These are phyloP conservation scores for Tiliacea aurago DNA, from an alignment of 2,888 invertebrate genomes.

Conservation along the genomic window DNA sequence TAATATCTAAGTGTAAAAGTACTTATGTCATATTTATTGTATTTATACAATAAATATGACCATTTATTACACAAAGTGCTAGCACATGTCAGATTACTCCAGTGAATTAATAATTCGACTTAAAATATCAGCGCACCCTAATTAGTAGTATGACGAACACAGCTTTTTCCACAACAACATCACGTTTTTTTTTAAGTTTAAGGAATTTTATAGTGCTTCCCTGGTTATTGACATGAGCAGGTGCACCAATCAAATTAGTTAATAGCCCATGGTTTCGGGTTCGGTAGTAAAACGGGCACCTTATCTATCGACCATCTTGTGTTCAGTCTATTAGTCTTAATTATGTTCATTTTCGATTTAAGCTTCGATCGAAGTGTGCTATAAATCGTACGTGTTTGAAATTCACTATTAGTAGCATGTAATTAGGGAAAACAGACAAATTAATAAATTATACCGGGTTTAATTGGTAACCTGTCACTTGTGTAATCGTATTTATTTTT, in stretches of 20 bases:
- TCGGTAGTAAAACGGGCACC: constrained; percentile 43
- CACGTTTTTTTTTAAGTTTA: constrained; percentile 42
- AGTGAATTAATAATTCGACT: too few species aligned
- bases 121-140: constrained; percentile 6
- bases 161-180: constrained; percentile 19
- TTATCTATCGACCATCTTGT: constrained; percentile 61
- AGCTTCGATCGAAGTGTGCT: constrained; percentile 41
- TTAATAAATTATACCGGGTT: constrained; percentile 35
- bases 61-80: too few species aligned
- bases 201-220: constrained; percentile 54
- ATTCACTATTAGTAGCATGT: constrained; percentile 34
- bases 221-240: constrained; percentile 63
- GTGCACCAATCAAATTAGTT: constrained; percentile 64
- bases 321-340: constrained; percentile 56
- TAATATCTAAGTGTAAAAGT: too few species aligned
- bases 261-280: constrained; percentile 56
- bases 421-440: constrained; percentile 46
- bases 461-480: constrained; percentile 28
- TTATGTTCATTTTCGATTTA: constrained; percentile 54
- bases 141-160: constrained; percentile 2
- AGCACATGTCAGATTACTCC: too few species aligned
- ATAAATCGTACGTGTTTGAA: constrained; percentile 51
- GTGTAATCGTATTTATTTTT: constrained; percentile 14
- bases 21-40: too few species aligned
- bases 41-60: too few species aligned